Base-by-base conservation (phyloP, 2,888 invertebrate species). In the Itoplectis maculator region DNA sequence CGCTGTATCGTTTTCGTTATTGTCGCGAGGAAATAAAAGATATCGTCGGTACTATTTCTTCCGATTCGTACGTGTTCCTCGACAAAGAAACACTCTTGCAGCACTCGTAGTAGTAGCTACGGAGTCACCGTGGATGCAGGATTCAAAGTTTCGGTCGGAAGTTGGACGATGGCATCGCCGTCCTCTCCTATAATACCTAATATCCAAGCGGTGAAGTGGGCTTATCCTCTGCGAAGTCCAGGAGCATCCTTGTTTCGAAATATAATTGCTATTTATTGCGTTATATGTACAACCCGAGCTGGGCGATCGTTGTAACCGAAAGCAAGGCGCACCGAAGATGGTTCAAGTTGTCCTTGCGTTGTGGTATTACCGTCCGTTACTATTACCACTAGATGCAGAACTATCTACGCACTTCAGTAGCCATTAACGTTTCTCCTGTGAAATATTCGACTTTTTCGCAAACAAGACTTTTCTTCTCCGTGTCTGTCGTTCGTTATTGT, bases 251-350 rank as follows among this genome's bases (percentile, higher is more conserved):
- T 72, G 83, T 73, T 85, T 81, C 82, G 80, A 74, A 81, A 79
- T 82, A 84, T 89, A 89, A 89, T 89, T 89, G 88, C 84, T 88
- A 87, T 89, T 88, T 88, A 89, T 90, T 89, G 86, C 87, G 73
- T 81, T 78, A 69, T 79, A 81, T 61, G 51, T 69, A 70, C 5
- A 29, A 29, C 56, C 40, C 82, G 79, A 83, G 51, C 66, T 45
- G 23, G n/a, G 18, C 18, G 37, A 13, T 70, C 56, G 42, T 29
- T 51, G 70, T 54, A 56, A 51, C 68, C 45, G 59, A 49, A 59
- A 69, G 47, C 56, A 20, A 45, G 9, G 20, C 74, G 63, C 29
- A 49, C 56, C 59, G 49, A 65, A 37, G 40, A 75, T 75, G 49
- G 79, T 70, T 23, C 29, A 42, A 47, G 63, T 74, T 45, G 29